A percentile compares a stretch with the other conserved stretches of the same genome.
These are phyloP conservation scores for Anas platyrhynchos DNA, from an alignment of 2,113 vertebrate genomes.

Conservation along the genomic window DNA sequence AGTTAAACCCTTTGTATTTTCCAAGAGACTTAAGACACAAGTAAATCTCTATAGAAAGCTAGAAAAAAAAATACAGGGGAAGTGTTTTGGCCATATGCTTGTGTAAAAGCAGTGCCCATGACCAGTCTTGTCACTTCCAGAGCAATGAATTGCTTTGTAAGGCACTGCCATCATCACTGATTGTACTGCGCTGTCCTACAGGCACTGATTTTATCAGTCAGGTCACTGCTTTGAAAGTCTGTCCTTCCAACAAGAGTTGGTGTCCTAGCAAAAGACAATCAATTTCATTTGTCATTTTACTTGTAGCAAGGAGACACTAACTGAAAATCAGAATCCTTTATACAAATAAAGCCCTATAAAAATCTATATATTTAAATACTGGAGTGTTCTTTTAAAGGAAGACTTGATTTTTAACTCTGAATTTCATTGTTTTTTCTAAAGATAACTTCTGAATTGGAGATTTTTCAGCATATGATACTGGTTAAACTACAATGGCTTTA, in stretches of 20 bases:
- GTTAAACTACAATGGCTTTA: neutral
- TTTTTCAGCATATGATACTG: neutral
- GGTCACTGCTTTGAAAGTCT: neutral
- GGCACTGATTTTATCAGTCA: fast-evolving
- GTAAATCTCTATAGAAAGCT: neutral
- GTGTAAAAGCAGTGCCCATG: neutral
- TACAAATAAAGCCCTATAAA: neutral
- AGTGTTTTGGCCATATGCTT: neutral
- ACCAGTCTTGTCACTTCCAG: neutral
- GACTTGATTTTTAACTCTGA: neutral
- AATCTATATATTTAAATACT: neutral
- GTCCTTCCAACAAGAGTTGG: neutral
- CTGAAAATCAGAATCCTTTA: neutral
- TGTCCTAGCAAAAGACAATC: neutral
- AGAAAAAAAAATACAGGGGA: neutral
- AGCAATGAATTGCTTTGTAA: neutral
- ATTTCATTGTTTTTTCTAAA: neutral
- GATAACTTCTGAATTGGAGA: neutral
- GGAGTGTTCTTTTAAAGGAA: neutral
- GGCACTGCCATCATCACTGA: neutral
- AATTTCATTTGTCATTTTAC: neutral
- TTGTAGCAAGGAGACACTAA: neutral
- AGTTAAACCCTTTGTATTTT: neutral
- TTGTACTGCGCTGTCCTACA: neutral
- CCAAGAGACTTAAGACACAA: neutral